A percentile compares a stretch with the other conserved stretches of the same genome.
These are phyloP conservation scores for Tautogolabrus adspersus DNA, from an alignment of 2,113 vertebrate genomes.

Conservation along the genomic window DNA sequence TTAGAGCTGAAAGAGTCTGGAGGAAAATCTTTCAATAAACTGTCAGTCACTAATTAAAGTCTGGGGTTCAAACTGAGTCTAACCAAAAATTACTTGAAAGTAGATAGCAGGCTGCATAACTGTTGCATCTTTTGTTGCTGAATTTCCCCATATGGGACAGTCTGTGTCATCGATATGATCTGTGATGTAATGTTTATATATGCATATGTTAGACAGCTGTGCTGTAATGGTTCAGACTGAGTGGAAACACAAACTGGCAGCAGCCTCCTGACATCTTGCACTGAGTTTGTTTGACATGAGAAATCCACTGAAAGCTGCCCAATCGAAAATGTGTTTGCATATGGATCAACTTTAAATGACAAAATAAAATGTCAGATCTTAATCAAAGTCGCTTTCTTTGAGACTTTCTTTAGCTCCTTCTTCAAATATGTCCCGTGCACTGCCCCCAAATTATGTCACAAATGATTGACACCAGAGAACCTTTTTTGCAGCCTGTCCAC, in stretches of 20 bases:
- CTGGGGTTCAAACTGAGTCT: not conserved
- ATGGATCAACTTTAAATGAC: not conserved
- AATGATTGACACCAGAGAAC: constrained; percentile 44
- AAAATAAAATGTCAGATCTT: not conserved
- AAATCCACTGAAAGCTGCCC: constrained; percentile 1
- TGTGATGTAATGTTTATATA: constrained; percentile 19
- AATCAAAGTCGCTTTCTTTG: constrained; percentile 4
- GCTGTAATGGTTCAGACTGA: not conserved
- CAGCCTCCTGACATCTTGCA: constrained; percentile 9
- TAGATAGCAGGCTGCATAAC: not conserved
- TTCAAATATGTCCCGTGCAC: not conserved
- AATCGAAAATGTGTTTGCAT: not conserved
- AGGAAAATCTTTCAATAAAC: not conserved
- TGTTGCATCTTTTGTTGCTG: not conserved
- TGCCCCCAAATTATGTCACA: constrained; percentile 30
- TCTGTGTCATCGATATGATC: constrained; percentile 2
- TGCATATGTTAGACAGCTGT: constrained; percentile 15
- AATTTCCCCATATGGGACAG: constrained; percentile 3
- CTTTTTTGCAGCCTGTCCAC: constrained; percentile 61
- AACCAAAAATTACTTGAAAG: not conserved
- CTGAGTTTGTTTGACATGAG: constrained; percentile 19
- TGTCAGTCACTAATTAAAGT: not conserved
- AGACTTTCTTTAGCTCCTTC: not conserved
- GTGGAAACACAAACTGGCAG: constrained; percentile 21
- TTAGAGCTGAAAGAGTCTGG: not conserved